A percentile compares a stretch with the other conserved stretches of the same genome.
These are phyloP conservation scores for Oxyura jamaicensis DNA, from an alignment of 2,113 vertebrate genomes.

Conservation along the genomic window DNA sequence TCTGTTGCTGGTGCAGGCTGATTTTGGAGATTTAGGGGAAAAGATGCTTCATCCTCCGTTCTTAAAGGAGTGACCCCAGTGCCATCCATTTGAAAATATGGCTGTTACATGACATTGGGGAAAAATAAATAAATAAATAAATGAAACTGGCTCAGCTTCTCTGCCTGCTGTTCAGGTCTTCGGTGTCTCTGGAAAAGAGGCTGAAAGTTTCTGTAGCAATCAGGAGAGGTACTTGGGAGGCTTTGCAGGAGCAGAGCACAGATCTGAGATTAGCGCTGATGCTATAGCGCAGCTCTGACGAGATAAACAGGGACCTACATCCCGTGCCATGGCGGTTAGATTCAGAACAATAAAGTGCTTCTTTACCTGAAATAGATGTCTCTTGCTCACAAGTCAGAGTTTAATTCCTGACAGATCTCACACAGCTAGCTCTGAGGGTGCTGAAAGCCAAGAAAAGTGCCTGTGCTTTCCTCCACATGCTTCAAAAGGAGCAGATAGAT, in stretches of 20 bases:
- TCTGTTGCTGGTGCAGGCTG: background rate
- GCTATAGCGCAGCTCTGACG: background rate
- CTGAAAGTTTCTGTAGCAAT: background rate
- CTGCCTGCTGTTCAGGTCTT: background rate
- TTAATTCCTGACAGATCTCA: background rate
- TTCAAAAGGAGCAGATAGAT: background rate
- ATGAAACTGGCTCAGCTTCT: too few species aligned
- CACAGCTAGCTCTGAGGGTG: background rate
- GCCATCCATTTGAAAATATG: background rate
- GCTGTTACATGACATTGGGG: background rate
- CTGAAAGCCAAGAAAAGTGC: background rate
- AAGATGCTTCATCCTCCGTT: background rate
- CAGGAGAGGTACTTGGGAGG: background rate
- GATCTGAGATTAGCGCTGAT: background rate
- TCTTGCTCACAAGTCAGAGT: background rate
- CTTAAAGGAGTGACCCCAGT: background rate
- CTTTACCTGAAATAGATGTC: background rate
- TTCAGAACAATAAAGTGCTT: background rate
- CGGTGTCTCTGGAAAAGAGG: background rate
- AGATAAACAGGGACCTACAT: background rate
- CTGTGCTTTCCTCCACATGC: accelerated
- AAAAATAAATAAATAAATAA: too few species aligned
- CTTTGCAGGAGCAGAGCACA: background rate
- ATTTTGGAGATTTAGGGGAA: background rate
- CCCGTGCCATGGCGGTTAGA: background rate